Conservation (phyloP, 2,888 invertebrate genomes). For the Electrophaes corylata region DNA sequence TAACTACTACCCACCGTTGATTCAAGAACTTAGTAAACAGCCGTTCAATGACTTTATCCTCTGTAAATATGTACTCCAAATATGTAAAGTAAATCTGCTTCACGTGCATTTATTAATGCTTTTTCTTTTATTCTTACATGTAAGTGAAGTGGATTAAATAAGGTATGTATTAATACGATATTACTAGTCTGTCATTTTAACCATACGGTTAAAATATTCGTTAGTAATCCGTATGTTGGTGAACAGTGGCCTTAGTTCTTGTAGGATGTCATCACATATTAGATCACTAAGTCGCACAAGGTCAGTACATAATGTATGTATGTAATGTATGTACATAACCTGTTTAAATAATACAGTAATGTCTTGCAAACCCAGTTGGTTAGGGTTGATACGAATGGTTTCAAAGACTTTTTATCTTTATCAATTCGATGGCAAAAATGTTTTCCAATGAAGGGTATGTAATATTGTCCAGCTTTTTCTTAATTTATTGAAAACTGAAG, state of each 20-base stretch:
- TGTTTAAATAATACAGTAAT: slow-evolving; percentile 25
- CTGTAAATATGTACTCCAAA: too few species aligned
- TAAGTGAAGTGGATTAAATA: too few species aligned
- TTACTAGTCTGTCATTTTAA: background rate
- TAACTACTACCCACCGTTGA: background rate
- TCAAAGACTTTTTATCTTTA: too few species aligned
- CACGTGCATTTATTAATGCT: too few species aligned
- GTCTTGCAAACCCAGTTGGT: slow-evolving; percentile 8
- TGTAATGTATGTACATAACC: slow-evolving; percentile 19
- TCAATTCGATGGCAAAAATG: too few species aligned
- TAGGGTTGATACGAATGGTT: background rate
- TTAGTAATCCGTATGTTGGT: slow-evolving; percentile 1
- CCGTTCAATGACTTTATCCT: background rate
- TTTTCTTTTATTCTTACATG: too few species aligned
- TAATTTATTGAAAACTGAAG: too few species aligned
- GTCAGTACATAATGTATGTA: slow-evolving; percentile 23
- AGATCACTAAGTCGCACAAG: slow-evolving; percentile 39
- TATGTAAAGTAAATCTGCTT: too few species aligned
- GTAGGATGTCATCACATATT: slow-evolving; percentile 32
- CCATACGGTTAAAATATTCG: too few species aligned
- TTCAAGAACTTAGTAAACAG: background rate
- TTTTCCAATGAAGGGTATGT: too few species aligned
- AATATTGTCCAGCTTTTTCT: too few species aligned
- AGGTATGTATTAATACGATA: too few species aligned
- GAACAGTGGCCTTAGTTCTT: slow-evolving; percentile 25